Conservation (phyloP, 1,140 invertebrate genomes). For the Drosophila watanabei region DNA sequence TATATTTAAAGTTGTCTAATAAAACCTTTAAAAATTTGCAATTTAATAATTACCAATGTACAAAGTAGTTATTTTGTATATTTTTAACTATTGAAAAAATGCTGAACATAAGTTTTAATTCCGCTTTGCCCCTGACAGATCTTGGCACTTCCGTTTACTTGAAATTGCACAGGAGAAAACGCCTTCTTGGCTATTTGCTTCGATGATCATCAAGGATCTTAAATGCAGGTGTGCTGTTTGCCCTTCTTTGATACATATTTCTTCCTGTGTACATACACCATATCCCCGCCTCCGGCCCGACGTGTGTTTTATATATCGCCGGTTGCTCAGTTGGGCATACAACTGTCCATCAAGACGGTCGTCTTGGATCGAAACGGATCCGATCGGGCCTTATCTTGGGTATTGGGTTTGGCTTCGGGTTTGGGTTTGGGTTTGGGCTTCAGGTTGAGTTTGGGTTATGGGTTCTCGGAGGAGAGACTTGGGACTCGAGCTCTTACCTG, state of each 20-base stretch:
- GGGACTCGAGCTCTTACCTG: conserved; percentile 60
- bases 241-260: conserved; percentile 3
- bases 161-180: conserved; percentile 1
- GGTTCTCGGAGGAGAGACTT: background rate
- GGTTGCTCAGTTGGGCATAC: conserved; percentile 50
- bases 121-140: background rate
- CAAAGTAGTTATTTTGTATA: too few species aligned
- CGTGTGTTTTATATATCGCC: conserved; percentile 27
- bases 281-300: background rate
- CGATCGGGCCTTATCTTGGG: conserved; percentile 42
- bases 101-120: background rate
- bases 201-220: conserved; percentile 5
- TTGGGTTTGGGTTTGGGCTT: conserved; percentile 2
- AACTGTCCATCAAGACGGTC: conserved; percentile 68
- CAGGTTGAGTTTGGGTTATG: conserved; percentile 2
- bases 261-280: conserved; percentile 20
- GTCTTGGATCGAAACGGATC: conserved; percentile 37
- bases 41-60: background rate
- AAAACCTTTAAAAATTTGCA: background rate
- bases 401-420: background rate
- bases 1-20: too few species aligned
- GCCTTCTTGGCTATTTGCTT: background rate
- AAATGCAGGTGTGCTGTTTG: conserved; percentile 1
- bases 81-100: background rate
- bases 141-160: background rate